Evolutionary conservation across 2,888 invertebrate genomes (phyloP), one percentile per base, ranked within the genome.

Genomic region (Amblyjoppa proteus): DNA sequence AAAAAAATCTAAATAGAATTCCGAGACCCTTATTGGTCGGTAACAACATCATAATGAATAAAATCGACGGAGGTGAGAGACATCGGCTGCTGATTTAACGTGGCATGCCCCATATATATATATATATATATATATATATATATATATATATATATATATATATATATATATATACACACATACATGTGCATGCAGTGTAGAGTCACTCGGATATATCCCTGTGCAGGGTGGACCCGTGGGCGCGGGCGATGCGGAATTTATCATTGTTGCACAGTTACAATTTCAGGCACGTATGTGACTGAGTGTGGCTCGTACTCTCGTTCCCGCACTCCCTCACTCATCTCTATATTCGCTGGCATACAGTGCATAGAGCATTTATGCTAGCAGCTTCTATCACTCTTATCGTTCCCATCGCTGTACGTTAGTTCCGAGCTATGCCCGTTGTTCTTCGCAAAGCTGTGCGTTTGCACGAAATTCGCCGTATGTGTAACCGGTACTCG

Each of bases 201-300:
- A 13, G 16, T 28, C 31, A 4, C 5, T 28, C 61, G 61, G 16
- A 61, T 61, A 28, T 34, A 34, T 61, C 13, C 28, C 11, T 16
- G 73, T 51, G 77, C 79, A 56, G 71, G 75, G 84, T 9, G 11
- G 20, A 20, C 85, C 87, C 80, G 80, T 51, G 74, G 81, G 88
- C 70, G 77, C 68, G 49, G 64, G 86, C 77, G 78, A 87, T 84
- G 87, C 70, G 85, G 87, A 90, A 91, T 92, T 92, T 92, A 92
- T 91, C 89, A 91, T 91, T 88, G 88, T 89, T 86, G 88, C 89
- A 88, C 78, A 86, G 85, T 92, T 90, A 88, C 89, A 87, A 91
- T 92, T 91, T 89, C 89, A 85, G 83, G 89, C 91, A 92, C 91
- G 92, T 92, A 88, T 89, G 89, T 88, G 89, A 89, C 89, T 88